Evolutionary conservation across 2,797 vertebrate species (phyloP).

Genomic region (Molossus molossus): DNA sequence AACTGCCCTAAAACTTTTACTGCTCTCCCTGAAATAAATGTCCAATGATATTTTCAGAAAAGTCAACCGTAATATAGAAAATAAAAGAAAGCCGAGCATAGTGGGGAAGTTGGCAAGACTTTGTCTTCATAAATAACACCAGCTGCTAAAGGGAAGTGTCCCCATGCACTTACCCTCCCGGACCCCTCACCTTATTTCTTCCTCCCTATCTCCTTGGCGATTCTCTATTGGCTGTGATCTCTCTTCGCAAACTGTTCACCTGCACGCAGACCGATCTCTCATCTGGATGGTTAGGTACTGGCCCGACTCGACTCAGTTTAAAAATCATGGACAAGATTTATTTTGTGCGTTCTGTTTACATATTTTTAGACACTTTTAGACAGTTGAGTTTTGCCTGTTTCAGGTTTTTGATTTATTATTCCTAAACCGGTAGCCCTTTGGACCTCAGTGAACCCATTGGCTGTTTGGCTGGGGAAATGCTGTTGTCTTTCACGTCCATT

Average conservation of each 20-base stretch:
- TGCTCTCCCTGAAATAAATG: background rate
- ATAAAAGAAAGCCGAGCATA: background rate
- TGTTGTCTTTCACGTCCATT: background rate
- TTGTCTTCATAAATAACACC: background rate
- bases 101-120: background rate
- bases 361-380: background rate
- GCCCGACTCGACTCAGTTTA: background rate
- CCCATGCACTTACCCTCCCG: background rate
- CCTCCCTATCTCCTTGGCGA: rapidly evolving
- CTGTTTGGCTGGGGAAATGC: background rate
- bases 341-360: background rate
- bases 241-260: rapidly evolving
- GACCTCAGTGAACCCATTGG: background rate
- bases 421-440: background rate
- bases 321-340: background rate
- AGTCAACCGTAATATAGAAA: background rate
- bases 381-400: background rate
- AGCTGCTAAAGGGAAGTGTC: background rate
- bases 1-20: background rate
- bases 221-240: background rate
- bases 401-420: background rate
- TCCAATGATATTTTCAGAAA: background rate
- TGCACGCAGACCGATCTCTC: background rate
- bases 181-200: background rate
- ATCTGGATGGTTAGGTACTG: background rate